Evolutionary conservation across 30 jellyfish, hydroid and myxozoan genomes (phyloP).

Genomic region (Phacellophora camtschatica): DNA sequence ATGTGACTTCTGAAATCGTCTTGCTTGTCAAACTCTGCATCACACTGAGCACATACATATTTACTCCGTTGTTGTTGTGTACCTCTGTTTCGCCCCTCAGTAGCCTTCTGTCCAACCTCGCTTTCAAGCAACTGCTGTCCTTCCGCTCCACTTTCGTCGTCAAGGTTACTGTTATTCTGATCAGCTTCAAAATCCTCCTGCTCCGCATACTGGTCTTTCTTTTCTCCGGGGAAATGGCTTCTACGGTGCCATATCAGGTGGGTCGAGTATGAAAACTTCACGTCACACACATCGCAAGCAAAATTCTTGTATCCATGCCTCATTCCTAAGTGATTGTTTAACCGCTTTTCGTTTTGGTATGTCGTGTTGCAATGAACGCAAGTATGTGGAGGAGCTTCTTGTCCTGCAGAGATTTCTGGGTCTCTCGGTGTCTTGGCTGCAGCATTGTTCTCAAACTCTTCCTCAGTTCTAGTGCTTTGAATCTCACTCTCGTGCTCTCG

Average conservation of each 20-base stretch:
- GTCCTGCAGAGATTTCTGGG: background rate
- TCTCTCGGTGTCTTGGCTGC: background rate
- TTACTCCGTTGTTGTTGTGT: conserved; percentile 9
- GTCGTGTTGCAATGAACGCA: conserved; percentile 65
- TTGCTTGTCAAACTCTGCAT: conserved; percentile 38
- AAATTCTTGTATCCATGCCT: conserved; percentile 78
- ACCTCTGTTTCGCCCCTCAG: background rate
- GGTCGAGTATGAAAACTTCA: conserved; percentile 67
- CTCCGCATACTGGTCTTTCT: background rate
- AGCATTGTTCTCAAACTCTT: background rate
- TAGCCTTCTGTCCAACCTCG: background rate
- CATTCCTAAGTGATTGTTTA: conserved; percentile 79
- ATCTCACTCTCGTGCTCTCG: conserved; percentile 25
- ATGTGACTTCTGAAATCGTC: conserved; percentile 43
- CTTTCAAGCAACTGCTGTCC: background rate
- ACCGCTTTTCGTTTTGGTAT: conserved; percentile 73
- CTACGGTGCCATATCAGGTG: conserved; percentile 77
- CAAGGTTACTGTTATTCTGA: background rate
- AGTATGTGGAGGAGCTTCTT: conserved; percentile 17
- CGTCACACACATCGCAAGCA: conserved; percentile 69
- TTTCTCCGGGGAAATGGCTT: conserved; percentile 58
- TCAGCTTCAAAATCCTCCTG: background rate
- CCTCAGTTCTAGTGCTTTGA: background rate
- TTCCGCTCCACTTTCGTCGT: background rate
- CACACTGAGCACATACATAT: conserved; percentile 43